Evolutionary conservation across 1,140 invertebrate genomes (phyloP).

Genomic region (Scaptomyza graminum): DNA sequence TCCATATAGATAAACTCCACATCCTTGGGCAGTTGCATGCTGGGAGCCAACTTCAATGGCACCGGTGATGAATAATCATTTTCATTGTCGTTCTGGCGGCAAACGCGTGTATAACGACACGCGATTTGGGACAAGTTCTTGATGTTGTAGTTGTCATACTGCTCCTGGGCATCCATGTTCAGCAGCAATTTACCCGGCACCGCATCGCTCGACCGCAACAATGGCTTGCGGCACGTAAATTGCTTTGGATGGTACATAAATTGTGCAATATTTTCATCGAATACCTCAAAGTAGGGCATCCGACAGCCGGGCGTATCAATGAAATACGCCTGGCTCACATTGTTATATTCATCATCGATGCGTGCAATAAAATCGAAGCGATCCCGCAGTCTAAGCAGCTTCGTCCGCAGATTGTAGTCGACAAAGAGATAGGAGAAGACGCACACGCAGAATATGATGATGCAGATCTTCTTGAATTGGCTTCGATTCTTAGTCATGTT

Average conservation of each 20-base stretch:
- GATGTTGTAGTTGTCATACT: slow-evolving; percentile 86
- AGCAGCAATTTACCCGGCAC: slow-evolving; percentile 84
- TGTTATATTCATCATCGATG: slow-evolving; percentile 62
- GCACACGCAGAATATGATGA: slow-evolving; percentile 74
- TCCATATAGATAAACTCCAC: slow-evolving; percentile 87
- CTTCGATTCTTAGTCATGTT: slow-evolving; percentile 67
- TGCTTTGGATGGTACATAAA: slow-evolving; percentile 83
- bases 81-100: slow-evolving; percentile 84
- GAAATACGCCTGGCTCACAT: slow-evolving; percentile 84
- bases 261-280: slow-evolving; percentile 86
- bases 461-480: slow-evolving; percentile 76
- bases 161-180: slow-evolving; percentile 87
- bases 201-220: slow-evolving; percentile 75
- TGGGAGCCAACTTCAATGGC: slow-evolving; percentile 76
- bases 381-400: slow-evolving; percentile 61
- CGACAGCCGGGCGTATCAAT: slow-evolving; percentile 91
- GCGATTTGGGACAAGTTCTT: slow-evolving; percentile 80
- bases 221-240: slow-evolving; percentile 83
- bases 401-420: slow-evolving; percentile 76
- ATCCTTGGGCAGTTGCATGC: slow-evolving; percentile 76
- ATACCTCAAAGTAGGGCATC: slow-evolving; percentile 90
- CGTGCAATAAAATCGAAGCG: slow-evolving; percentile 75
- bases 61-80: slow-evolving; percentile 83
- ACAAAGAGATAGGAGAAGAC: slow-evolving; percentile 78
- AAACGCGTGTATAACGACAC: slow-evolving; percentile 88